Evolutionary conservation across 1,140 invertebrate species (phyloP).

Genomic region (Drosophila truncata): DNA sequence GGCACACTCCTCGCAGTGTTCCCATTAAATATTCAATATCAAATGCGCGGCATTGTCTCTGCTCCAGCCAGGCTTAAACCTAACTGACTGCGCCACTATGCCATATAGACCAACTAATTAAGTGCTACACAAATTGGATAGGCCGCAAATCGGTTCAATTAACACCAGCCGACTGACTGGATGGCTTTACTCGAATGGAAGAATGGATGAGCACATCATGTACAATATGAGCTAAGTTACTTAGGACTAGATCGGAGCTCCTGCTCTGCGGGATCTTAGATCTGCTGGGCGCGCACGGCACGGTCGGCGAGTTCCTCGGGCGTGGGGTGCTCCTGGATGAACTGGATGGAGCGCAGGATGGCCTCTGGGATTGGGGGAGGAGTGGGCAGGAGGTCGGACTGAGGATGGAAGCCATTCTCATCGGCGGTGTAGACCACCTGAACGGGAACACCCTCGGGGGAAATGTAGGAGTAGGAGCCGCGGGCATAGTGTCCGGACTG

Average conservation of each 20-base stretch:
- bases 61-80: conserved; percentile 9
- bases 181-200: conserved; percentile 46
- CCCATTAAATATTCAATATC: conserved; percentile 42
- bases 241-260: conserved; percentile 30
- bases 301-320: conserved; percentile 73
- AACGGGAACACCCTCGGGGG: conserved; percentile 85
- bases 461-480: conserved; percentile 44
- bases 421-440: conserved; percentile 87
- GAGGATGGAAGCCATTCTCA: conserved; percentile 86
- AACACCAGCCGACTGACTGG: conserved; percentile 26
- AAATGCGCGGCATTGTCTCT: conserved; percentile 40
- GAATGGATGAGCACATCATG: conserved; percentile 17
- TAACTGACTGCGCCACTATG: neutral
- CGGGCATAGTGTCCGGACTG: conserved; percentile 44
- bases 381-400: conserved; percentile 87
- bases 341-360: conserved; percentile 54
- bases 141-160: conserved; percentile 63
- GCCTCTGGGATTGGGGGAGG: conserved; percentile 87
- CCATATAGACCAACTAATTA: conserved; percentile 62
- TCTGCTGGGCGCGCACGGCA: conserved; percentile 59
- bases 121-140: conserved; percentile 49
- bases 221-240: conserved; percentile 24
- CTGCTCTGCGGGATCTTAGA: conserved; percentile 32
- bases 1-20: conserved; percentile 7
- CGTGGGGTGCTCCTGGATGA: conserved; percentile 65